Percentiles rank a stretch among this genome's conserved stretches.
phyloP scores from a whole-genome alignment of 2,113 vertebrate genomes.

The Rhinogobius similis region DNA sequence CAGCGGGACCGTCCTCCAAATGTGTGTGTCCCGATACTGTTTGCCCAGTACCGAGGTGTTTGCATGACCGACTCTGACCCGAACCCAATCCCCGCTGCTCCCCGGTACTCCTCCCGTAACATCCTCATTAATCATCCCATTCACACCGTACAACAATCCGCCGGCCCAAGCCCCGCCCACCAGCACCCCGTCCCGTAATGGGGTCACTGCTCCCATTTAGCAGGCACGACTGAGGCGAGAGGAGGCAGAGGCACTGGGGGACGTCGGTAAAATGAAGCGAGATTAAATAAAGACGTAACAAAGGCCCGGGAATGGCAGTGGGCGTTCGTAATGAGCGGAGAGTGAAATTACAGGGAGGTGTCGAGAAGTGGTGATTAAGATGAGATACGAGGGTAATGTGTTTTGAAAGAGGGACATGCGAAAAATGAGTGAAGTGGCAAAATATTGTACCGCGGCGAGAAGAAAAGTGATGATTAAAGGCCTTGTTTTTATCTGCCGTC shows the following conservation, averaged over 20 bases:
- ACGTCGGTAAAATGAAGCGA: conserved; percentile 41
- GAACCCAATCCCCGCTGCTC: conserved; percentile 64
- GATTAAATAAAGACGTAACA: conserved; percentile 72
- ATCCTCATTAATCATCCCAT: conserved; percentile 78
- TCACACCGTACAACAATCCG: conserved; percentile 65
- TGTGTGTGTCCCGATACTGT: conserved; percentile 19
- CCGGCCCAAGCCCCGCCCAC: conserved; percentile 63
- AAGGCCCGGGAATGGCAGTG: conserved; percentile 40
- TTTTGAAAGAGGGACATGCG: conserved; percentile 24
- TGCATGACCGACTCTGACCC: conserved; percentile 64
- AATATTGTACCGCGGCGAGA: conserved; percentile 10
- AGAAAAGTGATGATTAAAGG: conserved; percentile 3
- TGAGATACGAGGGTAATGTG: conserved; percentile 45
- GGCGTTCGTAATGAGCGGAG: conserved; percentile 49
- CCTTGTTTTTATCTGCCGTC: not conserved
- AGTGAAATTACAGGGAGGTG: conserved; percentile 67
- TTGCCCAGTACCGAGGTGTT: conserved; percentile 13
- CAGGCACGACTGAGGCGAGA: conserved; percentile 57
- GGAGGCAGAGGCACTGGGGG: conserved; percentile 13
- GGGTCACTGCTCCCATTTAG: conserved; percentile 80
- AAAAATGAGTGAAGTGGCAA: not conserved
- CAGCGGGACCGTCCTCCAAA: conserved; percentile 43
- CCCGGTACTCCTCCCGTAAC: conserved; percentile 58
- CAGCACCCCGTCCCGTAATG: conserved; percentile 66
- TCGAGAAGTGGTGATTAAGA: conserved; percentile 61